Conservation (phyloP, 2,797 vertebrate species). For the Morelia viridis region DNA sequence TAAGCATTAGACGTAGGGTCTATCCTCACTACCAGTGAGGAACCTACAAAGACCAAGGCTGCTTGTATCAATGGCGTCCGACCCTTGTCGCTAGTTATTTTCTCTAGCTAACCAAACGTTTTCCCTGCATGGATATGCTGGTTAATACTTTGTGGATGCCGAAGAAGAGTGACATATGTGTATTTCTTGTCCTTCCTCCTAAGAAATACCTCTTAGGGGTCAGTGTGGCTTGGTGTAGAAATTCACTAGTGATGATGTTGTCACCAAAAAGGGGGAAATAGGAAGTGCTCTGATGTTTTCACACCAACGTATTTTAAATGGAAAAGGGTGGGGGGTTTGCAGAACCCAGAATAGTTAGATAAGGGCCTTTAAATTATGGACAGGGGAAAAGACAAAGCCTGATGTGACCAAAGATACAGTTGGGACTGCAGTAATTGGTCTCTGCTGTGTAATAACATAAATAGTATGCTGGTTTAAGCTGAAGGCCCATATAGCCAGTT, state of each 20-base stretch:
- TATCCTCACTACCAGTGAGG: not conserved
- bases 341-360: not conserved
- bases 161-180: not conserved
- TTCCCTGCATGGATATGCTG: not conserved
- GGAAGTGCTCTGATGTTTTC: not conserved
- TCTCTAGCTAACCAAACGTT: not conserved
- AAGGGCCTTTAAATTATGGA: not conserved
- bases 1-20: not conserved
- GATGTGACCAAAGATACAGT: not conserved
- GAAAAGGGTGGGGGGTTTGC: not conserved
- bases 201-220: not conserved
- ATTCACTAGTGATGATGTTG: not conserved
- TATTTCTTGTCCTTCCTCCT: not conserved
- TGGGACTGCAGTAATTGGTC: not conserved
- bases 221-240: not conserved
- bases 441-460: not conserved
- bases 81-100: not conserved
- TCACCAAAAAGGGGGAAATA: not conserved
- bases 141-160: not conserved
- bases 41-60: not conserved
- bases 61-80: not conserved
- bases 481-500: not conserved
- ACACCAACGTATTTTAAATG: not conserved
- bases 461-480: not conserved
- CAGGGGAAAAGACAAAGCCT: not conserved